Evolutionary conservation across 2,888 invertebrate species (phyloP).

Genomic region (Caenorhabditis sp.): DNA sequence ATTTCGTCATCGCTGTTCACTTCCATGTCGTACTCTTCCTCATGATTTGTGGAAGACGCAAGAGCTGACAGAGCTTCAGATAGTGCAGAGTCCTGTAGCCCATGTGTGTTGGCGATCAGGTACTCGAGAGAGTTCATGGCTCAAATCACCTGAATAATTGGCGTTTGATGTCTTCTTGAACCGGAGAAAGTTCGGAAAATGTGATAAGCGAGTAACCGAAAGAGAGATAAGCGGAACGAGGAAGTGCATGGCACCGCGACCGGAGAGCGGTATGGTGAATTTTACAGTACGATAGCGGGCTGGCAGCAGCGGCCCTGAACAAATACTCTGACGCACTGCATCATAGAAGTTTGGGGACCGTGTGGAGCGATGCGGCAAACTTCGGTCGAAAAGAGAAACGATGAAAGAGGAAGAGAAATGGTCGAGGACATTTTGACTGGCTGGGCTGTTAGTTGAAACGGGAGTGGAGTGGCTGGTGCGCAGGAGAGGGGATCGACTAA

Average conservation of each 20-base stretch:
- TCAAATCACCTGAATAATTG: slow-evolving; percentile 22
- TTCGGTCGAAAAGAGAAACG: slow-evolving; percentile 24
- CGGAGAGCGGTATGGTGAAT: slow-evolving; percentile 2
- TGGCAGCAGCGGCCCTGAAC: slow-evolving; percentile 48
- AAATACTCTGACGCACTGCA: slow-evolving; percentile 42
- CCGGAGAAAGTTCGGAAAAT: not conserved
- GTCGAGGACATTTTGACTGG: slow-evolving; percentile 48
- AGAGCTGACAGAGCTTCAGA: slow-evolving; percentile 30
- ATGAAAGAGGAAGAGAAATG: slow-evolving; percentile 34
- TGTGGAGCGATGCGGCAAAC: slow-evolving; percentile 39
- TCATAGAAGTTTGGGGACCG: slow-evolving; percentile 44
- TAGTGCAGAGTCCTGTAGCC: slow-evolving; percentile 10
- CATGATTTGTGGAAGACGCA: slow-evolving; percentile 16
- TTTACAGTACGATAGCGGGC: slow-evolving; percentile 27
- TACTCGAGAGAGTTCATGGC: slow-evolving; percentile 47
- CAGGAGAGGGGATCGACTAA: slow-evolving; percentile 47
- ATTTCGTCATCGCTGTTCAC: slow-evolving; percentile 56
- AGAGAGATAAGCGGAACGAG: slow-evolving; percentile 9
- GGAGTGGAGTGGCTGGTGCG: slow-evolving; percentile 52
- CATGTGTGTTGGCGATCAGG: slow-evolving; percentile 37
- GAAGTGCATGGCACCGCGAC: slow-evolving; percentile 1
- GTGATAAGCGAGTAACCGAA: not conserved
- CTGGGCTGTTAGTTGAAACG: slow-evolving; percentile 47
- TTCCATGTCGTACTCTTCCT: slow-evolving; percentile 44
- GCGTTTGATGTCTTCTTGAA: not conserved